These are phyloP conservation scores for Mactra quadrangularis DNA, from an alignment of 1,140 invertebrate species.

Conservation along the genomic window DNA sequence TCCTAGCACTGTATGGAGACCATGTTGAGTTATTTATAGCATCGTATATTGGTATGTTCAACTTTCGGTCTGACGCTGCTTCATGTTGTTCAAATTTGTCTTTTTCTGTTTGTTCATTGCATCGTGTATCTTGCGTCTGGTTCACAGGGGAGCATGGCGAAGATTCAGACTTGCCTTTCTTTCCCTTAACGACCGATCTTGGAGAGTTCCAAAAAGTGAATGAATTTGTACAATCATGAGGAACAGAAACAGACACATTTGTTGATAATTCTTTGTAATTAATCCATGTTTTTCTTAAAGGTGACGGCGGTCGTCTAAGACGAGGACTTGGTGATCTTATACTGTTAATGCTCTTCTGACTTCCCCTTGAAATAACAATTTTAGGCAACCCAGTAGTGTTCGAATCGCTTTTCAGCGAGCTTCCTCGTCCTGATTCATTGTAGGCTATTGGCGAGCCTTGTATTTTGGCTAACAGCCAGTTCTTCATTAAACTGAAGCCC, in stretches of 20 bases:
- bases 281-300: conserved; percentile 20
- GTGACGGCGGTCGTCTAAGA: conserved; percentile 13
- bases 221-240: neutral
- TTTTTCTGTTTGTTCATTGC: neutral
- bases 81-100: neutral
- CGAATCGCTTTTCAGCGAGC: neutral
- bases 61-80: neutral
- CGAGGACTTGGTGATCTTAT: conserved; percentile 18
- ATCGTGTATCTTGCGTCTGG: neutral
- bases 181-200: neutral
- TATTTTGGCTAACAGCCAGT: conserved; percentile 21
- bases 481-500: conserved; percentile 21
- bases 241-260: neutral
- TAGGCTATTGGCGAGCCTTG: neutral
- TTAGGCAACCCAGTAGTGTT: neutral
- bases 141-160: neutral
- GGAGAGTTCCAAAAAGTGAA: neutral
- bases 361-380: conserved; percentile 42
- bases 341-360: conserved; percentile 33
- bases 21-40: neutral
- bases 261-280: neutral
- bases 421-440: neutral
- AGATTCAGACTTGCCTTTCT: neutral
- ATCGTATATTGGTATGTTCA: too few species aligned
- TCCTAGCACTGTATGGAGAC: neutral